Conservation (phyloP, 2,797 vertebrate species). For the Zenarchopterus dispar region DNA sequence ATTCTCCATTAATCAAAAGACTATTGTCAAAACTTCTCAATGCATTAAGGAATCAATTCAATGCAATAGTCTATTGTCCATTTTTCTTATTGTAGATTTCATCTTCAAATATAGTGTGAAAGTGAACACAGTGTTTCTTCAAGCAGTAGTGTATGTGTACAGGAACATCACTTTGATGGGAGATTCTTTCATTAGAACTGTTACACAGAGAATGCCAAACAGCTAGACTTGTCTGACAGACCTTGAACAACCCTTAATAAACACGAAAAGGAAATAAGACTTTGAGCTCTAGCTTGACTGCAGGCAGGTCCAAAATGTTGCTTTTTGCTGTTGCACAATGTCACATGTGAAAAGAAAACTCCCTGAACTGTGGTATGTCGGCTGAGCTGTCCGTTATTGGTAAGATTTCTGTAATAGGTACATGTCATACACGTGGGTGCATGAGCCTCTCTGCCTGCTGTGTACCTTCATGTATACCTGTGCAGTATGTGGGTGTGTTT, state of each 20-base stretch:
- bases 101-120: constrained; percentile 17
- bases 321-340: constrained; percentile 25
- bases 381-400: constrained; percentile 30
- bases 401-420: constrained; percentile 25
- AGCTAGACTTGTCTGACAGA: constrained; percentile 18
- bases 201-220: constrained; percentile 18
- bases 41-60: constrained; percentile 20
- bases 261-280: constrained; percentile 31
- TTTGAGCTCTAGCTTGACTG: constrained; percentile 21
- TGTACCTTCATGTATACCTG: constrained; percentile 37
- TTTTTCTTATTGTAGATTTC: constrained; percentile 9
- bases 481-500: constrained; percentile 36
- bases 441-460: constrained; percentile 19
- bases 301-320: constrained; percentile 23
- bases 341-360: constrained; percentile 31
- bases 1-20: constrained; percentile 32
- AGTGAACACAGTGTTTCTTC: constrained; percentile 31
- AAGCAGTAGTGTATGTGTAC: constrained; percentile 24
- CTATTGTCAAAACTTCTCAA: constrained; percentile 11
- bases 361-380: constrained; percentile 48
- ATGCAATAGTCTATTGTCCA: constrained; percentile 1
- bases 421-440: constrained; percentile 13
- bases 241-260: constrained; percentile 38
- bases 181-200: constrained; percentile 19
- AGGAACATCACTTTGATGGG: constrained; percentile 20